These are phyloP conservation scores for Saccostrea cuccullata DNA, from an alignment of 1,140 invertebrate species.

Conservation along the genomic window DNA sequence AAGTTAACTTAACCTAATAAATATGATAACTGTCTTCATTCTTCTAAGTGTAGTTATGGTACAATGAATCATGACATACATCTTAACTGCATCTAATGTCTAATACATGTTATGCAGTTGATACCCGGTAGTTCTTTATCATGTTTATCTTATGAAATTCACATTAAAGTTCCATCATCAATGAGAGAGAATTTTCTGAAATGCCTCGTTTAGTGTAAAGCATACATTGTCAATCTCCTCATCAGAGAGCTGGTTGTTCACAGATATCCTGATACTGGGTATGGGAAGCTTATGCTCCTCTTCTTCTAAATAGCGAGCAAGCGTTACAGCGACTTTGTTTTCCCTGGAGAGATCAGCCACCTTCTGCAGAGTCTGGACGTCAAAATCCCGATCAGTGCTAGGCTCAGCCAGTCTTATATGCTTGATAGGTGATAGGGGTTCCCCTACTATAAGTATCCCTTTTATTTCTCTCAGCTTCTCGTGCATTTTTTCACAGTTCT, in stretches of 20 bases:
- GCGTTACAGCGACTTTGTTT: slow-evolving; percentile 38
- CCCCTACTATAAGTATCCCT: slow-evolving; percentile 82
- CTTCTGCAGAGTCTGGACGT: slow-evolving; percentile 82
- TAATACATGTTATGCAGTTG: no score
- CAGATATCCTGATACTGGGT: slow-evolving; percentile 35
- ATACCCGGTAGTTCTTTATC: no score
- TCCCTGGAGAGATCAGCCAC: slow-evolving; percentile 80
- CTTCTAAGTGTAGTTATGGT: no score
- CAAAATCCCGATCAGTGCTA: slow-evolving; percentile 78
- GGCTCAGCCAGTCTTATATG: slow-evolving; percentile 85
- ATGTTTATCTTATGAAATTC: background rate
- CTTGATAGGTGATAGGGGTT: slow-evolving; percentile 87
- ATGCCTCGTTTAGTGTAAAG: background rate
- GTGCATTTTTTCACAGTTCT: slow-evolving; percentile 68
- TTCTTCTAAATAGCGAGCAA: slow-evolving; percentile 45
- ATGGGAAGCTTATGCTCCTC: slow-evolving; percentile 49
- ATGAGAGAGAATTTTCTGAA: slow-evolving; percentile 17
- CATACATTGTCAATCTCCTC: background rate
- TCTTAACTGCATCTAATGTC: no score
- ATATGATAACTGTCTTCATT: no score
- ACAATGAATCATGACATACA: no score
- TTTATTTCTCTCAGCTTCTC: slow-evolving; percentile 72
- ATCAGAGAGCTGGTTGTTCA: slow-evolving; percentile 11
- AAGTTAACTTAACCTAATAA: no score
- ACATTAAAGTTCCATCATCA: background rate